Conservation (phyloP, 2,888 invertebrate genomes). For the Heliconius sara region DNA sequence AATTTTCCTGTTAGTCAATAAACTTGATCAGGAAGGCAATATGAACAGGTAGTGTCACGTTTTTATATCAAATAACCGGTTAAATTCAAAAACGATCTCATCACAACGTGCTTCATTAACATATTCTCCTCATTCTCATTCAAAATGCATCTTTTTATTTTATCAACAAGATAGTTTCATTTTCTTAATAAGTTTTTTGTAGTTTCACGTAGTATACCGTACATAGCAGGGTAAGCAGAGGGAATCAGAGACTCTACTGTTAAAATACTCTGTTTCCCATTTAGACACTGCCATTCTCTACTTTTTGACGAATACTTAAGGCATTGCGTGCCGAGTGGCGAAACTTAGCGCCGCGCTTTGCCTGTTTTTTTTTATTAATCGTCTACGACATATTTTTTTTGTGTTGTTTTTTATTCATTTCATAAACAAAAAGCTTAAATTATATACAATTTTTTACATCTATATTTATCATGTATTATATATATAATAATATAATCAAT, state of each 20-base stretch:
- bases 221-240: no score
- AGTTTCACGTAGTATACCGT: no score
- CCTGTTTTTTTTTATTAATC: no score
- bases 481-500: background rate
- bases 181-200: background rate
- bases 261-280: no score
- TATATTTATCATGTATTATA: background rate
- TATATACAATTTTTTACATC: background rate
- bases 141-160: background rate
- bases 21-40: background rate
- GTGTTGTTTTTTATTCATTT: no score
- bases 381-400: no score
- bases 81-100: slow-evolving; percentile 8
- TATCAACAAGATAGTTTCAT: background rate
- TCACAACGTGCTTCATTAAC: background rate
- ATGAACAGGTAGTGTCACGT: background rate
- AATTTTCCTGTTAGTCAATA: background rate
- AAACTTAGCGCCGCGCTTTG: no score
- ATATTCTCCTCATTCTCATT: background rate
- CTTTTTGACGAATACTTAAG: no score
- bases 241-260: no score
- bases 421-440: no score
- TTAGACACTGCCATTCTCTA: no score
- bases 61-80: slow-evolving; percentile 3
- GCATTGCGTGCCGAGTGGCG: no score